Evolutionary conservation across 2,888 invertebrate genomes (phyloP).

Genomic region (Troides helena): DNA sequence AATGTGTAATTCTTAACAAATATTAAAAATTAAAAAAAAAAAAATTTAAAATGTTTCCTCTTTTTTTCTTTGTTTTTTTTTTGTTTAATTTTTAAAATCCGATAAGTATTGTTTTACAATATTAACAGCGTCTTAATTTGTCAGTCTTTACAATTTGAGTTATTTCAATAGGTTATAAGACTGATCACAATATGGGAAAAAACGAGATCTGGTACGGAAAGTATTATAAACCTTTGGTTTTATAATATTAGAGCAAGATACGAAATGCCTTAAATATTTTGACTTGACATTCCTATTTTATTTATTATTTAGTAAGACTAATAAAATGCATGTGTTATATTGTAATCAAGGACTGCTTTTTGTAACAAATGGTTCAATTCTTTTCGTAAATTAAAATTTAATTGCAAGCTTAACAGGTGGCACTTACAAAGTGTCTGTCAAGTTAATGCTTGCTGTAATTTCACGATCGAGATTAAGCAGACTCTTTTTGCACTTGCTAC

Average conservation of each 20-base stretch:
- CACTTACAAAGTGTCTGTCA: conserved; percentile 17
- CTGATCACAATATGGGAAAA: no score
- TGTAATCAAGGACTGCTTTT: not conserved
- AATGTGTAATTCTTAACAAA: no score
- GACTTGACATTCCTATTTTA: no score
- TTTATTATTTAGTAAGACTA: not conserved
- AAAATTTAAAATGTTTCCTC: no score
- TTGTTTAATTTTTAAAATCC: no score
- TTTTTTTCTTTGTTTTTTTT: no score
- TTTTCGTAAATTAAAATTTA: conserved; percentile 10
- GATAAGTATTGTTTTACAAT: no score
- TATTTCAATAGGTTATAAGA: no score
- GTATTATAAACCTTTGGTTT: not conserved
- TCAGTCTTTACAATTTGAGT: no score
- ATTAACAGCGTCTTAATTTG: no score
- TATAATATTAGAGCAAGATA: not conserved
- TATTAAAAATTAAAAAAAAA: no score
- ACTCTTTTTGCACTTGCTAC: conserved; percentile 18
- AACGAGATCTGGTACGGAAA: no score
- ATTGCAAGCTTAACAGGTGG: conserved; percentile 7
- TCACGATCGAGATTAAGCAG: conserved; percentile 8
- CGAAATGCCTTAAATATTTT: not conserved
- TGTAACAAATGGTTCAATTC: not conserved
- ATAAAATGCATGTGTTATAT: not conserved
- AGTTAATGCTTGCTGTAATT: conserved; percentile 12